Evolutionary conservation across 2,113 vertebrate genomes (phyloP).

Genomic region (Rafetus swinhoei): DNA sequence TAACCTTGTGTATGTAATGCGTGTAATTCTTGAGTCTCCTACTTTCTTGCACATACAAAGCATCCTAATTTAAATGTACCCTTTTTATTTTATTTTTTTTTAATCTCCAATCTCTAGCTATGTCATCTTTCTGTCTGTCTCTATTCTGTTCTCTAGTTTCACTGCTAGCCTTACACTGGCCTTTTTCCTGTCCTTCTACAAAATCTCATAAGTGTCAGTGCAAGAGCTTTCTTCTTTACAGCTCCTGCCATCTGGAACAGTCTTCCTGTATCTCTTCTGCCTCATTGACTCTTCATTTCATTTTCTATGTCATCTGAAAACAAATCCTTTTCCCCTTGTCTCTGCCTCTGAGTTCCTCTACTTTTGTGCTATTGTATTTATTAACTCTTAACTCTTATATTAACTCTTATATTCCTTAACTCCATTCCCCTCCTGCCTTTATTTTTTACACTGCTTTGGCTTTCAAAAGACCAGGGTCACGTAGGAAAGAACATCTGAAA

Average conservation of each 20-base stretch:
- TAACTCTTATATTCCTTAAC: neutral
- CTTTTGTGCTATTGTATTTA: neutral
- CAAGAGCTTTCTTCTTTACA: neutral
- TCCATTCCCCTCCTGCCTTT: neutral
- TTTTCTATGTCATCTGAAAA: neutral
- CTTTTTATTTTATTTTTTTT: neutral
- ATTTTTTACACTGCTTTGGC: neutral
- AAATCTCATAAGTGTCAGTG: neutral
- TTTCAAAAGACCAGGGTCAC: neutral
- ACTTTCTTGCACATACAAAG: neutral
- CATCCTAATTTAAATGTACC: neutral
- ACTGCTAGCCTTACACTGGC: neutral
- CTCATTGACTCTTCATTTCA: accelerated
- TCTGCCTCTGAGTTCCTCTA: neutral
- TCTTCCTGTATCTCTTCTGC: neutral
- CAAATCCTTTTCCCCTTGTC: neutral
- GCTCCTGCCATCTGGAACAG: neutral
- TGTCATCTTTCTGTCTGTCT: neutral
- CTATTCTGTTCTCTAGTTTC: neutral
- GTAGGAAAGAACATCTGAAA: neutral
- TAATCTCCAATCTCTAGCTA: neutral
- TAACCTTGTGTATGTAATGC: neutral
- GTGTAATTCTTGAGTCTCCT: neutral
- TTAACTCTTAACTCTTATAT: neutral
- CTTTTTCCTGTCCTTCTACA: neutral